Evolutionary conservation across 2,113 vertebrate genomes (phyloP).

Genomic region (Hyperoodon ampullatus): DNA sequence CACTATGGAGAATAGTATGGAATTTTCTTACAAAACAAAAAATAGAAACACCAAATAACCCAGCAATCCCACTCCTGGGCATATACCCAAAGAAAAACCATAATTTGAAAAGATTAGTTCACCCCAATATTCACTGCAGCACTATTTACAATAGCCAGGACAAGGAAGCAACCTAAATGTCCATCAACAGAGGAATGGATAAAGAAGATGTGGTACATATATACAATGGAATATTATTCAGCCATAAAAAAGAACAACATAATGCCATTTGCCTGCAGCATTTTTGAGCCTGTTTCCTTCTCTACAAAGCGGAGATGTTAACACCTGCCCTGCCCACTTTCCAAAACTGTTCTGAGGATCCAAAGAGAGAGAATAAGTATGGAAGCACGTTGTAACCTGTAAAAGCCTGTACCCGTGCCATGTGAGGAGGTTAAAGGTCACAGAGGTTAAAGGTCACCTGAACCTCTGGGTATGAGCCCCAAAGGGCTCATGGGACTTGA

Average conservation of each 20-base stretch:
- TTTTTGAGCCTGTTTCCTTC: not conserved
- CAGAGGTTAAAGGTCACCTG: not conserved
- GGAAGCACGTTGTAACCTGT: rapidly evolving
- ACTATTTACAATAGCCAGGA: not conserved
- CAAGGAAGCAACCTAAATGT: rapidly evolving
- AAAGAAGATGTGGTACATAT: not conserved
- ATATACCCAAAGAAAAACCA: not conserved
- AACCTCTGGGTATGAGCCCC: rapidly evolving
- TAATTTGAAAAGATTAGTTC: not conserved
- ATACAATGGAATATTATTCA: not conserved
- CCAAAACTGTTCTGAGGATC: not conserved
- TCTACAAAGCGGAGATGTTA: not conserved
- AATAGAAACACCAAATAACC: not conserved
- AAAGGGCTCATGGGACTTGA: rapidly evolving
- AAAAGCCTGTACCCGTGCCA: not conserved
- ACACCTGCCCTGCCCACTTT: not conserved
- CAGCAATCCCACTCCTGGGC: not conserved
- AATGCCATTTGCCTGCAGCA: not conserved
- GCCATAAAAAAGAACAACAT: not conserved
- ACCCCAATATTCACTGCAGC: not conserved
- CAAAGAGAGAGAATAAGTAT: not conserved
- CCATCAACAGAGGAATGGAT: not conserved
- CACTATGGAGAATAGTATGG: not conserved
- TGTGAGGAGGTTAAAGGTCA: not conserved
- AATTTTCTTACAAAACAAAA: not conserved